Conservation (phyloP, 2,888 invertebrate species). For the Heliconius aoede region DNA sequence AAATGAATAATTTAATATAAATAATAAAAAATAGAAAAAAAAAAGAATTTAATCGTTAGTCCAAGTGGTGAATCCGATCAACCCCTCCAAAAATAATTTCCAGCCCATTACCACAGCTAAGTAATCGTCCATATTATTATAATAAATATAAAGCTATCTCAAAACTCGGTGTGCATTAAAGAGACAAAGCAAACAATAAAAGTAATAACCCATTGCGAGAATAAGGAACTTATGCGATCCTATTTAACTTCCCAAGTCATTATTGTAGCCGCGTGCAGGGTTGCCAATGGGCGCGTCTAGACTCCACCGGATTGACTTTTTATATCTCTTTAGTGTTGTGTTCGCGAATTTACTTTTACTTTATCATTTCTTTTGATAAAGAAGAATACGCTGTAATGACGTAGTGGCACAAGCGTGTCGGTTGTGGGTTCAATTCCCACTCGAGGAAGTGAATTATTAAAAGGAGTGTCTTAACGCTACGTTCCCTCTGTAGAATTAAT, state of each 20-base stretch:
- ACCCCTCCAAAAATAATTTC: background rate
- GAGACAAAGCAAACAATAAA: conserved; percentile 29
- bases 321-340: conserved; percentile 18
- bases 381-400: background rate
- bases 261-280: conserved; percentile 36
- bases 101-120: background rate
- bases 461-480: too few relatives aligned
- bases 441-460: too few relatives aligned
- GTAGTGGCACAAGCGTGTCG: background rate
- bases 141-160: conserved; percentile 13
- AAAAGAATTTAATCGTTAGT: too few relatives aligned
- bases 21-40: too few relatives aligned
- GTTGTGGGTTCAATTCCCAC: too few relatives aligned
- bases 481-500: too few relatives aligned
- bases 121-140: background rate
- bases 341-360: conserved; percentile 20
- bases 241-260: conserved; percentile 41
- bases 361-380: conserved; percentile 27
- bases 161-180: conserved; percentile 10
- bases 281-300: conserved; percentile 38
- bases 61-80: too few relatives aligned
- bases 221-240: conserved; percentile 34
- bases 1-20: too few relatives aligned
- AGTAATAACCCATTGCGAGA: conserved; percentile 31
- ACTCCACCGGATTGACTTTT: conserved; percentile 30